These are phyloP conservation scores for Sebastes kiyomatsui DNA, from an alignment of 2,797 vertebrate genomes.

Conservation along the genomic window DNA sequence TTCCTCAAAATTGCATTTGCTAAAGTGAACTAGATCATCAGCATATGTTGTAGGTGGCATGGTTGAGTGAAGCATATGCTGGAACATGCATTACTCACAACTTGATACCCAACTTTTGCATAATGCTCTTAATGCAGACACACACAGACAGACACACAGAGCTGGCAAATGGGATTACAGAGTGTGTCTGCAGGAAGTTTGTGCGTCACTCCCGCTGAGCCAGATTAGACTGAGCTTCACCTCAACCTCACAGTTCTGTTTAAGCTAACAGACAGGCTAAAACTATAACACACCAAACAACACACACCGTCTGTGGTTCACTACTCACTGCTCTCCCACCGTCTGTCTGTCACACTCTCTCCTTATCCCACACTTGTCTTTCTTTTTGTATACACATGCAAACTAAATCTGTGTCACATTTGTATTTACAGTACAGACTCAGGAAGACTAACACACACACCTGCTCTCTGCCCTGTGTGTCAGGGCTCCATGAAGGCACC, in stretches of 20 bases:
- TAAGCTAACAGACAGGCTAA: slow-evolving; percentile 27
- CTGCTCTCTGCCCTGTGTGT: slow-evolving; percentile 63
- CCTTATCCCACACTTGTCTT: background rate
- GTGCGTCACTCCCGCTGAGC: slow-evolving; percentile 79
- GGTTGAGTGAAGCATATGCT: background rate
- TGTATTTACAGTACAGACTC: background rate
- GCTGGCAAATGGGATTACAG: slow-evolving; percentile 71
- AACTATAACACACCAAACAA: slow-evolving; percentile 16
- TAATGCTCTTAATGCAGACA: slow-evolving; percentile 15
- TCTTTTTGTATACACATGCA: slow-evolving; percentile 8
- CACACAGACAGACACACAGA: slow-evolving; percentile 8
- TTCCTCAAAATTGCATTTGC: background rate
- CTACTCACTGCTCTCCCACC: background rate
- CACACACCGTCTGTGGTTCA: slow-evolving; percentile 8
- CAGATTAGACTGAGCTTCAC: slow-evolving; percentile 76
- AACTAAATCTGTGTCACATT: slow-evolving; percentile 3
- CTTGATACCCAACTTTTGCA: slow-evolving; percentile 11
- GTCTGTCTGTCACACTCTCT: background rate
- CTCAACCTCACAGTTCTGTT: slow-evolving; percentile 50
- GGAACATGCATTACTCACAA: slow-evolving; percentile 6
- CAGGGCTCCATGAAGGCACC: slow-evolving; percentile 72
- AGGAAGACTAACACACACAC: slow-evolving; percentile 34
- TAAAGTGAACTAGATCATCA: background rate
- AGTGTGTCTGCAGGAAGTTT: slow-evolving; percentile 59
- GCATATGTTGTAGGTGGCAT: background rate